Evolutionary conservation across 2,888 invertebrate species (phyloP).

Genomic region (Pachliopta kotzebuea): DNA sequence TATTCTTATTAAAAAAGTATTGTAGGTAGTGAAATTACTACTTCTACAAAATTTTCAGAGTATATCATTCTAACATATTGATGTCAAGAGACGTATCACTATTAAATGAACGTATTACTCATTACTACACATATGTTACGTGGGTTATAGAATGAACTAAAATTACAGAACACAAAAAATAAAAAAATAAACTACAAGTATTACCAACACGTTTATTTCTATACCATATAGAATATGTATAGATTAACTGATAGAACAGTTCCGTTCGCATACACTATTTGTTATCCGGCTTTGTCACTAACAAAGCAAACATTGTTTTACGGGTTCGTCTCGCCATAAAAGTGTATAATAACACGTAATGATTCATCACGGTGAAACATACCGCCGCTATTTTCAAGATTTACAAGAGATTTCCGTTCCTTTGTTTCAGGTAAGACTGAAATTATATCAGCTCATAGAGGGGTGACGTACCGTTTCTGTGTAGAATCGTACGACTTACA

Average conservation of each 20-base stretch:
- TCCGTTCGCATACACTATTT: constrained; percentile 33
- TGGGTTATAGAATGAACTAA: neutral
- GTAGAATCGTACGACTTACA: constrained; percentile 30
- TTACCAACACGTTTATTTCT: neutral
- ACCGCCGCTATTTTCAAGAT: constrained; percentile 38
- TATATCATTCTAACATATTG: too few species aligned
- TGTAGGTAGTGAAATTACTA: too few species aligned
- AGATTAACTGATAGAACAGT: constrained; percentile 14
- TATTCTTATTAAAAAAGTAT: too few species aligned
- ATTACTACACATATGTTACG: neutral
- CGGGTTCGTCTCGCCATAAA: constrained; percentile 41
- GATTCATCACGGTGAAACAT: constrained; percentile 39
- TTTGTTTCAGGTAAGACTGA: constrained; percentile 42
- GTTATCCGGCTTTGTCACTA: constrained; percentile 38
- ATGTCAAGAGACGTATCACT: too few species aligned
- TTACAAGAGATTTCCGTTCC: constrained; percentile 49
- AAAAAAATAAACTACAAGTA: neutral
- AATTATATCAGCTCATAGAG: constrained; percentile 35
- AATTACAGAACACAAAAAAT: neutral
- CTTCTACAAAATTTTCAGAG: too few species aligned
- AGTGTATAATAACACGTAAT: constrained; percentile 43
- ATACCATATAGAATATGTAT: too few species aligned
- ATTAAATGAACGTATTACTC: too few species aligned
- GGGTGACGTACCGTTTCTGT: constrained; percentile 42
- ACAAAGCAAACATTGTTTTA: constrained; percentile 42